Conservation (phyloP, 2,797 vertebrate genomes). For the Sebastes paucispinis region DNA sequence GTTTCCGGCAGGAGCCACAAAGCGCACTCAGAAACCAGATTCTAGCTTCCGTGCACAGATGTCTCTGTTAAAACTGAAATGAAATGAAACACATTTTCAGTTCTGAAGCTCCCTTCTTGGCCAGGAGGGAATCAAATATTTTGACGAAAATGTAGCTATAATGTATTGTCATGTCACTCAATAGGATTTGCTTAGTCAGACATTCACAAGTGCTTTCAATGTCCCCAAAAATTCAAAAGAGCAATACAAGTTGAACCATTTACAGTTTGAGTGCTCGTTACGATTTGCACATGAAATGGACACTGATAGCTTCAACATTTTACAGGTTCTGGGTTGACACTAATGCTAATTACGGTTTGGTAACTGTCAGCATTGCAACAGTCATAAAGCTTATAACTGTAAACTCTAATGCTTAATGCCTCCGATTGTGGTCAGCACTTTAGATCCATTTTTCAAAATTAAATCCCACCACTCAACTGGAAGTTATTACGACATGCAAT, state of each 20-base stretch:
- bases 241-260: constrained; percentile 47
- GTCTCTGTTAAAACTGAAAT: constrained; percentile 1
- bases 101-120: neutral
- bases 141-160: neutral
- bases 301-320: constrained; percentile 48
- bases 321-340: constrained; percentile 49
- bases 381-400: constrained; percentile 42
- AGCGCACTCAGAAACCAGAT: constrained; percentile 59
- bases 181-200: constrained; percentile 17
- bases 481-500: neutral
- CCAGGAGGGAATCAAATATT: neutral
- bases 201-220: constrained; percentile 23
- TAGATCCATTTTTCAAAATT: constrained; percentile 30
- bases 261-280: constrained; percentile 70
- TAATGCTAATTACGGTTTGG: constrained; percentile 60
- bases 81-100: neutral
- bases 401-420: constrained; percentile 58
- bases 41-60: constrained; percentile 17
- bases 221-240: constrained; percentile 15
- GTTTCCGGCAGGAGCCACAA: constrained; percentile 67
- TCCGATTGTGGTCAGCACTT: constrained; percentile 49
- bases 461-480: neutral
- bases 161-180: neutral
- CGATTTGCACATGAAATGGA: constrained; percentile 55
- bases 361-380: constrained; percentile 42